These are phyloP conservation scores for Daubentonia madagascariensis DNA, from an alignment of 2,113 vertebrate species.

Conservation along the genomic window DNA sequence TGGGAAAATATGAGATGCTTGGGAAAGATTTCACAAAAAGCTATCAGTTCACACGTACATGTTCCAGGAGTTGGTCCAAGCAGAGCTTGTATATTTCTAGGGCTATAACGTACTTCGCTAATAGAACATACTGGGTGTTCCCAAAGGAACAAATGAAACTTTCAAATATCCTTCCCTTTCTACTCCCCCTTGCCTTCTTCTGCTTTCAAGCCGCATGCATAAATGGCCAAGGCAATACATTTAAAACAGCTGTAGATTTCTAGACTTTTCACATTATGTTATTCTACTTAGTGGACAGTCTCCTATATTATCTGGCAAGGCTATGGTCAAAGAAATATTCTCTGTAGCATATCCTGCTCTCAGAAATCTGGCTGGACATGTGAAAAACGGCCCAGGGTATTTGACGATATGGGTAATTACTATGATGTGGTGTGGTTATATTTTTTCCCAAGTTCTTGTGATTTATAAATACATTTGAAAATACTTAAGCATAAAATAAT, in stretches of 20 bases:
- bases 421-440: background rate
- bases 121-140: constrained; percentile 18
- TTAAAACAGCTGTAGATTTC: background rate
- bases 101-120: constrained; percentile 46
- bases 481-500: background rate
- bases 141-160: constrained; percentile 9
- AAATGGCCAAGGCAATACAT: background rate
- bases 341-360: background rate
- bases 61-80: constrained; percentile 77
- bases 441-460: background rate
- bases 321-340: background rate
- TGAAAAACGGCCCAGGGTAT: background rate
- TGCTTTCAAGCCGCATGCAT: background rate
- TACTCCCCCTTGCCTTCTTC: background rate
- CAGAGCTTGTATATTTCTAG: constrained; percentile 49
- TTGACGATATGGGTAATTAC: background rate
- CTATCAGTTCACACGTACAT: constrained; percentile 69
- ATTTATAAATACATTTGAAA: background rate
- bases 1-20: constrained; percentile 74
- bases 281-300: background rate
- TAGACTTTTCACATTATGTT: background rate
- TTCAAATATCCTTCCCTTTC: constrained; percentile 19
- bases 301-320: background rate
- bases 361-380: background rate
- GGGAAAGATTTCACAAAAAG: constrained; percentile 28